Conservation (phyloP, 2,113 vertebrate species). For the Vimba vimba region DNA sequence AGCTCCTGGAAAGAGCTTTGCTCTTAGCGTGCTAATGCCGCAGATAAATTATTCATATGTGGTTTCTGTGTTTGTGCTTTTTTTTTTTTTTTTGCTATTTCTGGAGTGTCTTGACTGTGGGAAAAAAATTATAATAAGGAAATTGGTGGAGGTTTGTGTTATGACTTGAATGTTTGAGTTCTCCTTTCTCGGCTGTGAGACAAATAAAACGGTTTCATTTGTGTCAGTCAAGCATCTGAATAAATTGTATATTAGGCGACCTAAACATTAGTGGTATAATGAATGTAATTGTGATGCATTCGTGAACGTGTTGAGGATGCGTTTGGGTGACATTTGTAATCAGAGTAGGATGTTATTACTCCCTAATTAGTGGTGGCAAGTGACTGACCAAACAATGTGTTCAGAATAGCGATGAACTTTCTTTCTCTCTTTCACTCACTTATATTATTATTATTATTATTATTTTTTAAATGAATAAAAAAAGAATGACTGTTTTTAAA, state of each 20-base stretch:
- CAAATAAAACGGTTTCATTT: constrained; percentile 7
- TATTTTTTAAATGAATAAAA: background rate
- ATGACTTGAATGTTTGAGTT: constrained; percentile 52
- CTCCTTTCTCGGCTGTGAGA: constrained; percentile 8
- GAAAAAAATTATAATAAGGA: constrained; percentile 35
- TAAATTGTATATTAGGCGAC: constrained; percentile 21
- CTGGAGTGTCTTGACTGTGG: constrained; percentile 36
- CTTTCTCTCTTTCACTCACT: background rate
- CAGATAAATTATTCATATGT: constrained; percentile 56
- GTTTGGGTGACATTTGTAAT: constrained; percentile 42
- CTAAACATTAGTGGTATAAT: constrained; percentile 37
- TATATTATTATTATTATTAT: background rate
- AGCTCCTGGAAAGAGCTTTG: constrained; percentile 48
- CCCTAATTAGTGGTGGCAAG: constrained; percentile 53
- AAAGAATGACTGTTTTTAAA: background rate
- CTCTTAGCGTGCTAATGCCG: constrained; percentile 48
- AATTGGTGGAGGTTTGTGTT: constrained; percentile 43
- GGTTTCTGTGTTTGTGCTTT: constrained; percentile 42
- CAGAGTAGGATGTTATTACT: constrained; percentile 44
- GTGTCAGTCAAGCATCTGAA: constrained; percentile 30
- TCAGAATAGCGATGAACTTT: constrained; percentile 29
- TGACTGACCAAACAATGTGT: constrained; percentile 41
- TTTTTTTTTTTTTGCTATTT: constrained; percentile 43
- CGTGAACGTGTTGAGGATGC: constrained; percentile 26
- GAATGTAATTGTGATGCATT: constrained; percentile 31